These are phyloP conservation scores for Drosophila leonis DNA, from an alignment of 2,888 invertebrate genomes.

Conservation along the genomic window DNA sequence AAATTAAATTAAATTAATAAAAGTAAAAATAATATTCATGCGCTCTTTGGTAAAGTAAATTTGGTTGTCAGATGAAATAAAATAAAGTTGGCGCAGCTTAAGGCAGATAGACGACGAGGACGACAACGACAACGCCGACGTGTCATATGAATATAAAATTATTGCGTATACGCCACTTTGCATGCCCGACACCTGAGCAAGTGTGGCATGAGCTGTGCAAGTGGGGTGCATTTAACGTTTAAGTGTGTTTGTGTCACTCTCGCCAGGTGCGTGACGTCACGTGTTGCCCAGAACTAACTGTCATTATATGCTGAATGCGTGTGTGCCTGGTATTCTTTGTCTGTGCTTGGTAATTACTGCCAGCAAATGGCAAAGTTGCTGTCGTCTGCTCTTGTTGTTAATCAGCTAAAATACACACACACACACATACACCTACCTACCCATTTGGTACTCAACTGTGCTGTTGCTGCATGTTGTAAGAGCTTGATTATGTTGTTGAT, in stretches of 20 bases:
- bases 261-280: conserved; percentile 74
- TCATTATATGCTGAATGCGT: conserved; percentile 8
- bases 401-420: conserved; percentile 58
- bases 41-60: background rate
- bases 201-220: background rate
- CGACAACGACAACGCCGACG: background rate
- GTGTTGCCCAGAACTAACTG: conserved; percentile 38
- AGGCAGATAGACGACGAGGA: background rate
- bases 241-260: conserved; percentile 72
- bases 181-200: conserved; percentile 51
- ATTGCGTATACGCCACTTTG: conserved; percentile 63
- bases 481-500: conserved; percentile 74
- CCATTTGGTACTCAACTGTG: conserved; percentile 24
- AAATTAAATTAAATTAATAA: background rate
- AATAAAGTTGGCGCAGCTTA: background rate
- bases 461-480: conserved; percentile 40
- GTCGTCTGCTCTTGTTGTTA: conserved; percentile 53
- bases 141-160: conserved; percentile 39
- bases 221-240: conserved; percentile 72
- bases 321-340: conserved; percentile 14
- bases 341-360: conserved; percentile 70
- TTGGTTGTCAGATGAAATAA: background rate
- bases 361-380: conserved; percentile 64
- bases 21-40: background rate
- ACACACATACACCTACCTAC: conserved; percentile 10